Percentiles rank a stretch among this genome's conserved stretches.
Evolutionary conservation across 2,113 vertebrate genomes (phyloP).

Genomic region (Natator depressus): DNA sequence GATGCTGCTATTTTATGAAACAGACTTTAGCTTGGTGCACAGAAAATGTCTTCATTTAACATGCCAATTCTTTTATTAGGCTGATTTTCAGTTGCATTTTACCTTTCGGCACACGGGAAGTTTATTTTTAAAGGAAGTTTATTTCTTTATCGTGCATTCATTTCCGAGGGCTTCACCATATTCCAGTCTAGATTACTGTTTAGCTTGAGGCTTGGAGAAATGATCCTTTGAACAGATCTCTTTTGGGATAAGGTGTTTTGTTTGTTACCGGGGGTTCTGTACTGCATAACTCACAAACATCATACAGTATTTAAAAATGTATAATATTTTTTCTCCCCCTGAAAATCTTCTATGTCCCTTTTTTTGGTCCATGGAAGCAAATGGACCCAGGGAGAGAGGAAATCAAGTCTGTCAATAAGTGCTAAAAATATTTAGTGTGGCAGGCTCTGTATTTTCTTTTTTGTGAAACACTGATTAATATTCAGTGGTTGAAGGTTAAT

Average conservation of each 20-base stretch:
- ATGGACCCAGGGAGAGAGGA: slow-evolving; percentile 73
- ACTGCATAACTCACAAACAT: slow-evolving; percentile 40
- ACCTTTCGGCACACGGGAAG: slow-evolving; percentile 50
- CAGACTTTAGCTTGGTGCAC: not conserved
- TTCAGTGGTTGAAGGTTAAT: slow-evolving; percentile 93
- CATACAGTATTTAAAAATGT: slow-evolving; percentile 36
- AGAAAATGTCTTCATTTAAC: not conserved
- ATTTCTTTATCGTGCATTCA: slow-evolving; percentile 65
- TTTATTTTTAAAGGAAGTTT: slow-evolving; percentile 64
- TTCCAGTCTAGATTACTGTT: slow-evolving; percentile 70
- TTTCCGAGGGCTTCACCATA: slow-evolving; percentile 68
- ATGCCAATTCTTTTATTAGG: slow-evolving; percentile 39
- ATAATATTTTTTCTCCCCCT: not conserved
- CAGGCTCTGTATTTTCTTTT: slow-evolving; percentile 92
- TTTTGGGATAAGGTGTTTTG: slow-evolving; percentile 23
- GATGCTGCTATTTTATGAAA: not conserved
- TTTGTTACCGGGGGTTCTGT: slow-evolving; percentile 28
- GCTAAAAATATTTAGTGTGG: slow-evolving; percentile 94
- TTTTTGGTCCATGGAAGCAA: slow-evolving; percentile 69
- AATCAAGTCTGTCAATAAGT: slow-evolving; percentile 85
- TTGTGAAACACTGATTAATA: slow-evolving; percentile 98
- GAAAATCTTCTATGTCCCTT: not conserved
- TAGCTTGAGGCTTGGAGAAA: slow-evolving; percentile 58
- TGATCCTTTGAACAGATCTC: slow-evolving; percentile 27
- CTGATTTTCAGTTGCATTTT: slow-evolving; percentile 49